Conservation (phyloP, 2,797 vertebrate species). For the Kryptopterus vitreolus region DNA sequence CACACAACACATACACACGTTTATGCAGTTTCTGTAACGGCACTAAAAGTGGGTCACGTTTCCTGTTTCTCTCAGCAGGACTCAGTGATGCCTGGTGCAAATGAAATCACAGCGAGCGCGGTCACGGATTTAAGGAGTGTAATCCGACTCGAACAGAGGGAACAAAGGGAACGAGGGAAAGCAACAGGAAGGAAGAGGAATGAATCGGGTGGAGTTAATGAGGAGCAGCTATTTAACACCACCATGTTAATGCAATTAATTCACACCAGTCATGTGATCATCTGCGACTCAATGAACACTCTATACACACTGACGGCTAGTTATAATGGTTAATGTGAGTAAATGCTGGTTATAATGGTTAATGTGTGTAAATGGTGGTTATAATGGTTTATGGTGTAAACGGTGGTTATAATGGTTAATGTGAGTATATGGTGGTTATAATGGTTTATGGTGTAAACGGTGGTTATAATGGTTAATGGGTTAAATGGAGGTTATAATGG, state of each 20-base stretch:
- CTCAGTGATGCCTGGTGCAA: constrained; percentile 3
- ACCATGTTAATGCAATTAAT: neutral
- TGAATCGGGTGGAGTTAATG: neutral
- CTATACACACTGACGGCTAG: too few species aligned
- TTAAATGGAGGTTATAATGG: too few species aligned
- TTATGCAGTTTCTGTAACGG: constrained; percentile 27
- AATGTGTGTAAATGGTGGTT: too few species aligned
- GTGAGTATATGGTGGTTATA: too few species aligned
- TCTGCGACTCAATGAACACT: neutral
- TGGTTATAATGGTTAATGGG: too few species aligned
- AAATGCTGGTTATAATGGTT: too few species aligned
- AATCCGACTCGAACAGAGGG: neutral
- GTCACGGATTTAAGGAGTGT: neutral
- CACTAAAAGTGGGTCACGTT: constrained; percentile 22
- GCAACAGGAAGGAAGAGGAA: neutral
- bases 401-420: too few species aligned
- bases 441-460: too few species aligned
- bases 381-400: too few species aligned
- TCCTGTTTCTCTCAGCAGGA: neutral
- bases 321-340: too few species aligned
- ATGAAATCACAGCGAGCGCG: constrained; percentile 4
- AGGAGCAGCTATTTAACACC: neutral
- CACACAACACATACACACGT: neutral
- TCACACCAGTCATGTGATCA: neutral
- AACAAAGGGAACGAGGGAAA: neutral